A percentile compares a stretch with the other conserved stretches of the same genome.
Conservation (phyloP, 37 sponge, comb jelly and placozoan species). For the Bolinopsis microptera region DNA sequence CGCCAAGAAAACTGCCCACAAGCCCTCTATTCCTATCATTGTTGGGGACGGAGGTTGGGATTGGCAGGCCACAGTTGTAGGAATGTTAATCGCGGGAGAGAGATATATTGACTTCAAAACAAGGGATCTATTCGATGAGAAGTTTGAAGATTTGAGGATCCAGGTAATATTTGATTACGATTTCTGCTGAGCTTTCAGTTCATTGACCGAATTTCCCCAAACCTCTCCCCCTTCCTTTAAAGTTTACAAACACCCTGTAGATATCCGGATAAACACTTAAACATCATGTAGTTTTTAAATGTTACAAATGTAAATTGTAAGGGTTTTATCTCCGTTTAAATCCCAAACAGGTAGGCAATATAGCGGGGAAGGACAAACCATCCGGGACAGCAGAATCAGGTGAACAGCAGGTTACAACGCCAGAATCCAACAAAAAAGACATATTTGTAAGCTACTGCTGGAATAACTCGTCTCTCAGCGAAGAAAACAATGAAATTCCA, state of each 20-base stretch:
- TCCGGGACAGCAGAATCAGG: too few relatives aligned
- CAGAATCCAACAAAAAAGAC: neutral
- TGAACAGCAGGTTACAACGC: too few relatives aligned
- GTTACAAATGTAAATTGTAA: too few relatives aligned
- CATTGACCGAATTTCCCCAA: too few relatives aligned
- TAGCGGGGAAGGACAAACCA: too few relatives aligned
- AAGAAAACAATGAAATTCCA: slow-evolving; percentile 13
- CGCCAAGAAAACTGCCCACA: slow-evolving; percentile 49
- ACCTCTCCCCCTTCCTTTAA: too few relatives aligned
- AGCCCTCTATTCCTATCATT: slow-evolving; percentile 41
- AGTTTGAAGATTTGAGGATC: neutral
- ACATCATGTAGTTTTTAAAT: too few relatives aligned
- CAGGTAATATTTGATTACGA: slow-evolving; percentile 30
- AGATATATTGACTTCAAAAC: slow-evolving; percentile 49
- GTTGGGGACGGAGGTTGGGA: slow-evolving; percentile 13
- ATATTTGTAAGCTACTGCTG: slow-evolving; percentile 61
- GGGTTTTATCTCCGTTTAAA: too few relatives aligned
- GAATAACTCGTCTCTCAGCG: slow-evolving; percentile 24
- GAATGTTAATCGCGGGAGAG: slow-evolving; percentile 59
- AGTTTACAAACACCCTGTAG: too few relatives aligned
- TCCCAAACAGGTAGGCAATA: too few relatives aligned
- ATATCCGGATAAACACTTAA: too few relatives aligned
- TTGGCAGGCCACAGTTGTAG: slow-evolving; percentile 49
- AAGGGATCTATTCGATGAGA: slow-evolving; percentile 15
- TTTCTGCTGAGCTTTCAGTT: too few relatives aligned